phyloP scores from a whole-genome alignment of 2,113 vertebrate genomes.

The Piprites chloris region DNA sequence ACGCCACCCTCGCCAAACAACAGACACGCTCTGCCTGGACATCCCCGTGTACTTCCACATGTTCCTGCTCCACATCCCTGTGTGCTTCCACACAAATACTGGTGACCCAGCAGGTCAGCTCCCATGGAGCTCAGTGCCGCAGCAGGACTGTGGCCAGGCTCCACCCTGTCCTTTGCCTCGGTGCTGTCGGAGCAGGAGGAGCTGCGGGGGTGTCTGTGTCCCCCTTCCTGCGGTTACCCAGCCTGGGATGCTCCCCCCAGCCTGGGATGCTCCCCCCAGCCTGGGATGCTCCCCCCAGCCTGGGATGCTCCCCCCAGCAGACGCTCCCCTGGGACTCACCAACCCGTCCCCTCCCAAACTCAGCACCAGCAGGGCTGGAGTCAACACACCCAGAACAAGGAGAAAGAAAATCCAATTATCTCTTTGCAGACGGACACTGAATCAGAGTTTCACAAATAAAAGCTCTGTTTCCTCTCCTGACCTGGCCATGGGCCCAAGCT shows the following conservation, averaged over 20 bases:
- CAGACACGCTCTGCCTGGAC: not conserved
- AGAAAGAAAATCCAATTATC: not conserved
- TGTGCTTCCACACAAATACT: no score
- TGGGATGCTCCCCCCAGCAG: no score
- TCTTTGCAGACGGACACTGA: not conserved
- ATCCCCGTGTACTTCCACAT: not conserved
- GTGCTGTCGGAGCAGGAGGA: not conserved
- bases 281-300: no score
- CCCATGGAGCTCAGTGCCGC: not conserved
- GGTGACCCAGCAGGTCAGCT: accelerated
- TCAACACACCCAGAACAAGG: not conserved
- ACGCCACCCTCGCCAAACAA: accelerated
- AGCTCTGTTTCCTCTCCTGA: not conserved
- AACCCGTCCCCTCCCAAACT: not conserved
- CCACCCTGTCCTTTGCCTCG: not conserved
- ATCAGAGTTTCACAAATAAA: not conserved
- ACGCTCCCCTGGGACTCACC: accelerated
- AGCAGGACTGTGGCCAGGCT: not conserved
- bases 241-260: not conserved
- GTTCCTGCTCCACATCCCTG: no score
- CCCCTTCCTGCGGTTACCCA: not conserved
- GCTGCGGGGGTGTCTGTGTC: accelerated
- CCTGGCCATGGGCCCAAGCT: not conserved
- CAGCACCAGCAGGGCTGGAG: not conserved
- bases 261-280: no score